Conservation (phyloP, 2,113 vertebrate species). For the Mus musculus region GRCm39 chr6:137523501-137524000, state of each 20-base stretch:
- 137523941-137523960: background rate
- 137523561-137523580: slow-evolving; percentile 17
- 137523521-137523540: slow-evolving; percentile 43
- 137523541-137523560: slow-evolving; percentile 62
- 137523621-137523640: slow-evolving; percentile 60
- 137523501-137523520: slow-evolving; percentile 33
- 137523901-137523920: background rate
- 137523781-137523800: background rate
- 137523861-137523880: slow-evolving; percentile 14
- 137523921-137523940: slow-evolving; percentile 6
- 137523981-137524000: background rate
- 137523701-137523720: background rate
- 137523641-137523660: background rate
- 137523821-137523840: background rate
- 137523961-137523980: background rate
- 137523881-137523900: background rate
- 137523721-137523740: background rate
- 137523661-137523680: background rate
- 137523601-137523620: slow-evolving; percentile 61
- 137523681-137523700: background rate
- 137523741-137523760: background rate
- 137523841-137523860: background rate
- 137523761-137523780: background rate
- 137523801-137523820: background rate
- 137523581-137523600: background rate